phyloP scores from a whole-genome alignment of 2,797 vertebrate species.

The Malacoraja senta region DNA sequence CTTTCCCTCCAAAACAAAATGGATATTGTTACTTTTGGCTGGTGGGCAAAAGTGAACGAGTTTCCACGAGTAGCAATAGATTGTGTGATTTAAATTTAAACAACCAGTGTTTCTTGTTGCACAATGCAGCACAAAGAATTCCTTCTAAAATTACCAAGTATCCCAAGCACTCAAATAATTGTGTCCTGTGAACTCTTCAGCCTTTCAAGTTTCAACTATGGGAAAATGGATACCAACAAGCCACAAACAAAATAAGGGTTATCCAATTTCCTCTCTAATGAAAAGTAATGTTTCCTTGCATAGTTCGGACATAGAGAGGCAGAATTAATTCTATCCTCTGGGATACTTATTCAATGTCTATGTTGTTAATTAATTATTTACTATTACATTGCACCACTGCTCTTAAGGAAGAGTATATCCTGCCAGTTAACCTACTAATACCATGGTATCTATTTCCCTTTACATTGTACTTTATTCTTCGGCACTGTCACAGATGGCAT shows the following conservation, averaged over 20 bases:
- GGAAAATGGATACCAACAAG: not conserved
- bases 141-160: not conserved
- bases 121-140: not conserved
- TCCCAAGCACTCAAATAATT: not conserved
- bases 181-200: not conserved
- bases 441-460: not conserved
- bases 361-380: not conserved
- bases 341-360: not conserved
- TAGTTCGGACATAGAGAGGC: not conserved
- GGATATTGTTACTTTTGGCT: not conserved
- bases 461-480: not conserved
- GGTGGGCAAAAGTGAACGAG: too few species aligned
- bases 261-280: not conserved
- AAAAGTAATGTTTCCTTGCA: constrained; percentile 3
- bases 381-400: constrained; percentile 26
- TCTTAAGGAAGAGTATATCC: not conserved
- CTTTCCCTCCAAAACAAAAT: not conserved
- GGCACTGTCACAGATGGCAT: not conserved
- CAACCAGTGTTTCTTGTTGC: not conserved
- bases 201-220: not conserved
- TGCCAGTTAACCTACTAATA: constrained; percentile 10
- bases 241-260: not conserved
- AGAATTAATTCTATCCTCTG: constrained; percentile 7
- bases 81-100: not conserved
- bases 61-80: not conserved